phyloP scores from a whole-genome alignment of 2,888 invertebrate species.

The Noctua janthe region DNA sequence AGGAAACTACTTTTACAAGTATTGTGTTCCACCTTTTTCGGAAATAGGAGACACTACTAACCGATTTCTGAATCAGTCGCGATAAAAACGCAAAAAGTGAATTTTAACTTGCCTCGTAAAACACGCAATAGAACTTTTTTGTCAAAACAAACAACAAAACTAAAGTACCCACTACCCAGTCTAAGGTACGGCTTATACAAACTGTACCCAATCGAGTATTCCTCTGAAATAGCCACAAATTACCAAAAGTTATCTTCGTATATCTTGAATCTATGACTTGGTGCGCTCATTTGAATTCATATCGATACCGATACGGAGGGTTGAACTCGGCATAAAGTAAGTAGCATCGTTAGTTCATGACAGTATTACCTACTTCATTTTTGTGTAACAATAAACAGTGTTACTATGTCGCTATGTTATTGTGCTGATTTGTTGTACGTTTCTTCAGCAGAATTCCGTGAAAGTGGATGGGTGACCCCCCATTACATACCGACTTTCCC shows the following conservation, averaged over 20 bases:
- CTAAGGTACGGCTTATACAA: not conserved
- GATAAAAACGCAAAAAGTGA: not conserved
- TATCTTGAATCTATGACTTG: conserved; percentile 45
- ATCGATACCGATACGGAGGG: conserved; percentile 23
- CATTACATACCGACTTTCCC: too few species aligned
- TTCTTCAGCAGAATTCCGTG: not conserved
- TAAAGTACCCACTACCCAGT: not conserved
- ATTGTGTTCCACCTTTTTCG: not conserved
- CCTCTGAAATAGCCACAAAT: conserved; percentile 17
- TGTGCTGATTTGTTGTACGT: not conserved
- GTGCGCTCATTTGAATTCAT: conserved; percentile 48
- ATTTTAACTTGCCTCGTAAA: not conserved
- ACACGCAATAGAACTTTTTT: not conserved
- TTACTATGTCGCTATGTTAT: conserved; percentile 2
- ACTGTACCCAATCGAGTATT: not conserved
- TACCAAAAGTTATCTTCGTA: conserved; percentile 38
- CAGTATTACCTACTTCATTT: conserved; percentile 5
- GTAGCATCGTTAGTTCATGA: conserved; percentile 17
- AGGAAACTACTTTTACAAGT: not conserved
- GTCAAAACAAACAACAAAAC: conserved; percentile 2
- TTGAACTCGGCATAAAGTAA: conserved; percentile 17
- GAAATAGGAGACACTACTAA: not conserved
- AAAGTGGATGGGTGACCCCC: too few species aligned
- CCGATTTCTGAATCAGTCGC: not conserved
- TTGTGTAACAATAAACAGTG: conserved; percentile 26